Evolutionary conservation across 2,888 invertebrate genomes (phyloP), one percentile per base, ranked within the genome.

Genomic region (Yponomeuta evonymella): DNA sequence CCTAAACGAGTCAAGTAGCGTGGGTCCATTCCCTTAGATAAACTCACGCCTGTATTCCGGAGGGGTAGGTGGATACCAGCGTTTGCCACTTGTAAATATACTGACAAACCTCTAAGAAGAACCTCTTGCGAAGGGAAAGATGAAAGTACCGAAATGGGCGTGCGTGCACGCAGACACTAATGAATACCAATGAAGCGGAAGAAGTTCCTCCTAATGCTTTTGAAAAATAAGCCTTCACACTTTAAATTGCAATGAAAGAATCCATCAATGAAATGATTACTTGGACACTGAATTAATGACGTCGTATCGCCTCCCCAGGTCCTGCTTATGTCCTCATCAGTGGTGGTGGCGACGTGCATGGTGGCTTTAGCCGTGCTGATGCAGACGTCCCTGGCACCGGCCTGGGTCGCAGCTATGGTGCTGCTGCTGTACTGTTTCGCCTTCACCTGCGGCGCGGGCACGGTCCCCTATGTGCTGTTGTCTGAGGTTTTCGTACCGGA

Each of bases 401-500:
- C 89, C 0, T 87, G 88, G 87, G 76, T 92, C 51, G 87, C 88
- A 0, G 87, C 93, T 1, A 72, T 84, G 5, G 75, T 88, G 23
- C 81, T 93, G 43, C 77, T 92, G 69, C 12, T 85, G 1, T 90
- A 84, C 79, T 88, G 90, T 71, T 86, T 89, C 75, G 78, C 79
- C 3, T 92, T 88, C 76, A 86, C 87, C 75, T 75, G 83, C 0
- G 93, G 93, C 4, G 85, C 87, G 29, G 92, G 90, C 0, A 85
- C 83, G 1, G 81, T 93, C 1, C 86, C 86, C 0, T 86, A 85
- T 51, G 80, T 86, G 0, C 75, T 89, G 12, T 30, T 89, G 8
- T 81, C 89, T 29, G 89, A 89, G 69, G 80, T 79, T 0, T 89
- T 89, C 74, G 74, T 80, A 12, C 78, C 88, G 48, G 86, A 89